A percentile compares a stretch with the other conserved stretches of the same genome.
Evolutionary conservation across 2,113 vertebrate genomes (phyloP).

Genomic region (Hylia prasina): DNA sequence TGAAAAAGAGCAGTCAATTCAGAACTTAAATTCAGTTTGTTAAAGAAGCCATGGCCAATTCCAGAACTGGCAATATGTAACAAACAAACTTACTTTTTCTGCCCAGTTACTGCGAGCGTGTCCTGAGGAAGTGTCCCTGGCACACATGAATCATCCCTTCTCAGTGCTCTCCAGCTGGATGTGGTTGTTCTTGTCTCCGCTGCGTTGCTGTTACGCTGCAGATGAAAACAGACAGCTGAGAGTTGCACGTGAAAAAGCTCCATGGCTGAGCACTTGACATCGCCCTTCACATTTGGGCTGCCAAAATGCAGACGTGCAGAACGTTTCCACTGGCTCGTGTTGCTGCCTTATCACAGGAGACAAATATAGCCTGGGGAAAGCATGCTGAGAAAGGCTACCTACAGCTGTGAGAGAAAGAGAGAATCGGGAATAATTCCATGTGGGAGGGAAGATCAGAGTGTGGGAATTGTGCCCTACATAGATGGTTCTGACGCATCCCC

Average conservation of each 20-base stretch:
- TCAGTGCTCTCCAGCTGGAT: not conserved
- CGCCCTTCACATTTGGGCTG: not conserved
- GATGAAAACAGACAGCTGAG: constrained; percentile 27
- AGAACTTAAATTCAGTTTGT: not conserved
- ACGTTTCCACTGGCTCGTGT: not conserved
- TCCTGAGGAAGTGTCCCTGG: not conserved
- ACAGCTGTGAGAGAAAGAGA: not conserved
- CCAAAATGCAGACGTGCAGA: constrained; percentile 13
- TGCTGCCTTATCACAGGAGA: constrained; percentile 8
- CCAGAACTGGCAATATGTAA: not conserved
- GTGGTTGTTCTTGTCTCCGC: not conserved
- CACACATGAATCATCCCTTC: not conserved
- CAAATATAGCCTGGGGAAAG: not conserved
- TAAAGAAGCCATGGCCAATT: not conserved
- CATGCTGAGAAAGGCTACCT: not conserved
- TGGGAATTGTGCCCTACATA: not conserved
- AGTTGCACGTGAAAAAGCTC: not conserved
- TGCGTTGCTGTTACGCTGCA: not conserved
- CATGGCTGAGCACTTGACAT: not conserved
- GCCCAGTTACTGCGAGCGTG: not conserved
- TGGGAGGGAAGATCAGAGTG: not conserved
- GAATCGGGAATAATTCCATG: not conserved
- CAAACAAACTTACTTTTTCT: not conserved
- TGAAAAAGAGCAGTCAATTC: not conserved
- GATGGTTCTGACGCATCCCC: not conserved